Conservation (phyloP, 1,140 invertebrate genomes). For the Asobara japonica region DNA sequence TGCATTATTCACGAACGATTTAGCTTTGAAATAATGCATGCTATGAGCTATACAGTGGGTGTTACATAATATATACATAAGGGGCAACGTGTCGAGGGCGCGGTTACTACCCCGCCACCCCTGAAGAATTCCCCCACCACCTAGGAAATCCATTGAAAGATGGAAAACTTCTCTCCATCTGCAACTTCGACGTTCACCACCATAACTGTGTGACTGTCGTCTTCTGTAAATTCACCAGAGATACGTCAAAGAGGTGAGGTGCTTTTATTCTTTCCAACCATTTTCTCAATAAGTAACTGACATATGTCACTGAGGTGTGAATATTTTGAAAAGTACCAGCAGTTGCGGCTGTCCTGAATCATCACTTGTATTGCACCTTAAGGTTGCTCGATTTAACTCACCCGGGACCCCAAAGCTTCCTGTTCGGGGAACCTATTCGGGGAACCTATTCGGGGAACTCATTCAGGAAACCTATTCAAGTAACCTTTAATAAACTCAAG, state of each 20-base stretch:
- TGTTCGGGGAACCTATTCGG: no score
- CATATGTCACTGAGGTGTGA: background rate
- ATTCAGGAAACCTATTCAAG: no score
- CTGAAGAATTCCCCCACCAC: background rate
- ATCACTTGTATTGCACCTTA: no score
- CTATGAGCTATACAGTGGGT: slow-evolving; percentile 35
- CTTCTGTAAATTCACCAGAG: background rate
- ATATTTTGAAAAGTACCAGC: background rate
- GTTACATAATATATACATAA: slow-evolving; percentile 6
- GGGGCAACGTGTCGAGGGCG: background rate
- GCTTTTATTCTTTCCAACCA: background rate
- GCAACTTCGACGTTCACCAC: background rate
- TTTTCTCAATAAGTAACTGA: background rate
- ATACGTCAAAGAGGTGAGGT: background rate
- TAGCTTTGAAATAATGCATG: slow-evolving; percentile 51
- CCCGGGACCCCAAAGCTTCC: no score
- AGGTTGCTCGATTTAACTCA: no score
- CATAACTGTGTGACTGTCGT: background rate
- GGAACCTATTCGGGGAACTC: no score
- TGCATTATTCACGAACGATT: slow-evolving; percentile 56
- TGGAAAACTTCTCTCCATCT: background rate
- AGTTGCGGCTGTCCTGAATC: no score
- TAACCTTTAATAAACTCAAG: no score
- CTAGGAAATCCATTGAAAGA: background rate
- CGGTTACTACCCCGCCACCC: background rate